A percentile compares a stretch with the other conserved stretches of the same genome.
Conservation (phyloP, 53 echinoderm and acorn worm species). For the Patiria pectinifera region DNA sequence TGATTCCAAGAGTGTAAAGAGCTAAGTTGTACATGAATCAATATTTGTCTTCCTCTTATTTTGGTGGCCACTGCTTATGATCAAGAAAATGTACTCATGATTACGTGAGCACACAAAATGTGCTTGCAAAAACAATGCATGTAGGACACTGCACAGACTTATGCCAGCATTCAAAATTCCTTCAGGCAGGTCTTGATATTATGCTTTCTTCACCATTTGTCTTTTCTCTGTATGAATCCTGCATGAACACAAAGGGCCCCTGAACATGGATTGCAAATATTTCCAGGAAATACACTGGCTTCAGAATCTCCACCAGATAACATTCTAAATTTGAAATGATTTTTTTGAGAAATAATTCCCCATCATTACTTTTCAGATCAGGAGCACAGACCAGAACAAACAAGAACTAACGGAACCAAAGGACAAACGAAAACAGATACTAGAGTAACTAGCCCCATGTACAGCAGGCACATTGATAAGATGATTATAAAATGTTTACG, state of each 20-base stretch:
- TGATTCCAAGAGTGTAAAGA: background rate
- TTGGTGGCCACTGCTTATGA: background rate
- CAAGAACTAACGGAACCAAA: background rate
- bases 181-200: no score
- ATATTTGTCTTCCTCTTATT: no score
- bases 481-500: constrained; percentile 52
- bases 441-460: constrained; percentile 11
- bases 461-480: constrained; percentile 49
- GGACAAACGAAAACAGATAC: background rate
- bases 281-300: no score
- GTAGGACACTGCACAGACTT: no score
- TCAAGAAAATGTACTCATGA: background rate
- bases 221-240: no score
- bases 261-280: no score
- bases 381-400: background rate
- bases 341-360: background rate
- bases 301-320: no score
- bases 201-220: no score
- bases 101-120: background rate
- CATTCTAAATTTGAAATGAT: background rate
- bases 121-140: background rate
- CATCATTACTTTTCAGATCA: background rate
- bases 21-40: no score
- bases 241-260: no score
- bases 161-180: no score